Evolutionary conservation across 2,797 vertebrate species (phyloP).

Genomic region (Diglossa cyanea): DNA sequence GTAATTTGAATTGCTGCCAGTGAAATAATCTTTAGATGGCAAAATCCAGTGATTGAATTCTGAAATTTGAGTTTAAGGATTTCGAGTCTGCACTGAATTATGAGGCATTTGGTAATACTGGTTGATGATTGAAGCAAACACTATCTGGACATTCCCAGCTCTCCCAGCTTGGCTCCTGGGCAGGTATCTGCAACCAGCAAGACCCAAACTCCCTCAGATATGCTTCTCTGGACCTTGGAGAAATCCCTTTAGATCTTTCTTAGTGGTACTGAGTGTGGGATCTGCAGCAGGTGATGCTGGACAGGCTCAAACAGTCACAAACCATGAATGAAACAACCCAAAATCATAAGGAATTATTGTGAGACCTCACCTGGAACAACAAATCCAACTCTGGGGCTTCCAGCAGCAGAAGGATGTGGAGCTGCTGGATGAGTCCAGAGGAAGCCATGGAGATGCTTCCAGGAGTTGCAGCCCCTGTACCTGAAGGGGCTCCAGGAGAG

Average conservation of each 20-base stretch:
- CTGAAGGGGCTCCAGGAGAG: neutral
- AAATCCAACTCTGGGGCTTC: neutral
- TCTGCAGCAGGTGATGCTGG: neutral
- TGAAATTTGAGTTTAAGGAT: neutral
- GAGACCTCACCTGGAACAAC: neutral
- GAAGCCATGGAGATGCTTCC: neutral
- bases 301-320: neutral
- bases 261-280: rapidly evolving
- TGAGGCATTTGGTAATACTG: neutral
- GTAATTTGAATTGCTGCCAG: neutral
- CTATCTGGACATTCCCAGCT: neutral
- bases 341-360: neutral
- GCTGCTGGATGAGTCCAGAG: neutral
- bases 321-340: neutral
- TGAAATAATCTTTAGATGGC: neutral
- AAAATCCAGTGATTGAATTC: neutral
- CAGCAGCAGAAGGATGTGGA: neutral
- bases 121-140: neutral
- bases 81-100: neutral
- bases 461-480: neutral
- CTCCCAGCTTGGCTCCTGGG: too few relatives aligned
- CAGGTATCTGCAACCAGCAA: neutral
- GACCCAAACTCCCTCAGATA: neutral
- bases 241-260: neutral
- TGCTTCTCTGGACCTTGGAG: neutral